These are phyloP conservation scores for Lordiphosa collinella DNA, from an alignment of 1,140 invertebrate species.

Conservation along the genomic window DNA sequence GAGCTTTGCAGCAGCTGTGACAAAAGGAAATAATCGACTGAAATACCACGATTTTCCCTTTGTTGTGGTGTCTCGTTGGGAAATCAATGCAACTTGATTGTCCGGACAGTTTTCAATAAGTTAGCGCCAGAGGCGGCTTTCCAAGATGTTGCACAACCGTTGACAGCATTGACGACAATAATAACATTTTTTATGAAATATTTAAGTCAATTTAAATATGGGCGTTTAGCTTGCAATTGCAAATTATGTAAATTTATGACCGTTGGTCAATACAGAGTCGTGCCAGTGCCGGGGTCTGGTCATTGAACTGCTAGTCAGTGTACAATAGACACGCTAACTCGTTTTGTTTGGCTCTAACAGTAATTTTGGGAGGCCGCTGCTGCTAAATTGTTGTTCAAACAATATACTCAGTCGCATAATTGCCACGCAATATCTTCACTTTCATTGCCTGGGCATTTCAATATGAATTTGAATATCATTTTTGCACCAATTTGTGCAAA, in stretches of 20 bases:
- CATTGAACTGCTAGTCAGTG: conserved; percentile 40
- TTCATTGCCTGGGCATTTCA: conserved; percentile 31
- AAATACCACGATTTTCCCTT: conserved; percentile 46
- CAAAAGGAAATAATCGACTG: conserved; percentile 38
- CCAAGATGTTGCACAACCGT: conserved; percentile 50
- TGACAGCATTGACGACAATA: conserved; percentile 32
- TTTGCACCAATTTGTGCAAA: conserved; percentile 30
- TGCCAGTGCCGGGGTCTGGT: conserved; percentile 29
- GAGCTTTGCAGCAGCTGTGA: conserved; percentile 39
- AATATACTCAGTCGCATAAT: conserved; percentile 44
- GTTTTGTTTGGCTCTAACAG: conserved; percentile 35
- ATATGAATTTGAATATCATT: conserved; percentile 16
- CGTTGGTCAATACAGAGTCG: conserved; percentile 36
- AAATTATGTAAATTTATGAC: conserved; percentile 65
- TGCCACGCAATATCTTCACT: conserved; percentile 52
- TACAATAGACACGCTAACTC: conserved; percentile 56
- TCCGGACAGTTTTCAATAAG: conserved; percentile 52
- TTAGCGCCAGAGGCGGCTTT: conserved; percentile 29
- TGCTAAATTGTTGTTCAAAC: conserved; percentile 24
- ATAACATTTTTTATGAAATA: conserved; percentile 45
- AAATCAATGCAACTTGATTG: conserved; percentile 52
- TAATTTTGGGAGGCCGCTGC: conserved; percentile 7
- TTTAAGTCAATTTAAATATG: conserved; percentile 33
- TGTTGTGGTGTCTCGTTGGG: conserved; percentile 42
- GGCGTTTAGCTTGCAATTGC: conserved; percentile 45